Evolutionary conservation across 2,797 vertebrate species (phyloP).

Genomic region (Thripadectes ignobilis): DNA sequence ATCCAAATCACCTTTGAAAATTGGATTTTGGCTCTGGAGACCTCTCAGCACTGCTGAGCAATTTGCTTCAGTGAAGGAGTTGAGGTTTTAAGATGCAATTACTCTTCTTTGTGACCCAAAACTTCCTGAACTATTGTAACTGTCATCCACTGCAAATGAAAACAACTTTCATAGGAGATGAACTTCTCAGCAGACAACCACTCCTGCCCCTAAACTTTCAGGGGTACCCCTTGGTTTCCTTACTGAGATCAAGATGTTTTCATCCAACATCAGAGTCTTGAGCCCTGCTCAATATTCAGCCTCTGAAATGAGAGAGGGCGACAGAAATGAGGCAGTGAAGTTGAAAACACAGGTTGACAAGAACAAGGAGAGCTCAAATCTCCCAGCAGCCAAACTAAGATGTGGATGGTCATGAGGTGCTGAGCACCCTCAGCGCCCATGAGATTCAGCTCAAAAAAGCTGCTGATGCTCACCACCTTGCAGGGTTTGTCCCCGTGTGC

Average conservation of each 20-base stretch:
- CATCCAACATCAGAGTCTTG: not conserved
- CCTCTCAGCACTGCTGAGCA: not conserved
- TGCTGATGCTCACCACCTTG: not conserved
- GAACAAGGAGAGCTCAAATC: not conserved
- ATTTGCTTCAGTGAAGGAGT: not conserved
- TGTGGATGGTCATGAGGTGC: not conserved
- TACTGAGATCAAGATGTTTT: not conserved
- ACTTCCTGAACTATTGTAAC: not conserved
- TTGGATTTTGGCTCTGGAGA: not conserved
- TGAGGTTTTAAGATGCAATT: not conserved
- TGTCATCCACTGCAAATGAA: not conserved
- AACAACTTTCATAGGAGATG: not conserved
- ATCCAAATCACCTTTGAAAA: not conserved
- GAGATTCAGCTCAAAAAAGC: not conserved
- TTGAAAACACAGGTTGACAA: not conserved
- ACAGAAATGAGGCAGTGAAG: not conserved
- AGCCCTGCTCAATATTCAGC: not conserved
- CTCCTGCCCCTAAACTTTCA: not conserved
- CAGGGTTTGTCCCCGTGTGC: not conserved
- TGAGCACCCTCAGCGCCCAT: not conserved
- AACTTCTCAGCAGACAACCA: not conserved
- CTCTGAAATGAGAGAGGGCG: not conserved
- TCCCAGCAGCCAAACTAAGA: not conserved
- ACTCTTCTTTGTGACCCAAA: not conserved
- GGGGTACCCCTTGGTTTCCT: not conserved